Evolutionary conservation across 1,140 invertebrate species (phyloP).

Genomic region (Brachionus paranguensis): DNA sequence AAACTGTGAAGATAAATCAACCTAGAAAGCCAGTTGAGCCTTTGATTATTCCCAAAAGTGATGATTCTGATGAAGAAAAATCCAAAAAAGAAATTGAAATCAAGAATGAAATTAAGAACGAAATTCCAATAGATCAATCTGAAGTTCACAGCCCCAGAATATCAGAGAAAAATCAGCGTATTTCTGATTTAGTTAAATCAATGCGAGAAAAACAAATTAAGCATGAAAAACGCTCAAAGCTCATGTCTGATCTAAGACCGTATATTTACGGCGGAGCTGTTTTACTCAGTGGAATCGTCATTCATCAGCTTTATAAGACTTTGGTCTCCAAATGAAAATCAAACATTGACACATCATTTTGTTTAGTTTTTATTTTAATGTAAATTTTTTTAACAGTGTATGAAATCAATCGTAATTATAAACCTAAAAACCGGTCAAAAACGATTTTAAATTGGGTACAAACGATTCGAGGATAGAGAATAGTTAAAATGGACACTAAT

Average conservation of each 20-base stretch:
- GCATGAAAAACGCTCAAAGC: slow-evolving; percentile 15
- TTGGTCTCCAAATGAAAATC: slow-evolving; percentile 16
- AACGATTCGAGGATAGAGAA: not conserved
- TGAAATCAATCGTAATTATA: not conserved
- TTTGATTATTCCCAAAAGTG: not conserved
- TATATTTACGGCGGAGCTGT: not conserved
- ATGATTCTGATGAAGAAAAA: not conserved
- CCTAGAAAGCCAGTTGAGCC: not conserved
- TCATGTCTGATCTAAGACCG: not conserved
- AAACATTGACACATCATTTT: not conserved
- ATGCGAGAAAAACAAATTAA: slow-evolving; percentile 33
- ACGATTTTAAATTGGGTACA: not conserved
- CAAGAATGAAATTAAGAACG: not conserved
- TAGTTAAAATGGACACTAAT: not conserved
- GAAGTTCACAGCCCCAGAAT: not conserved
- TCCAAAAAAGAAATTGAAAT: not conserved
- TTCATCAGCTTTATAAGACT: slow-evolving; percentile 33
- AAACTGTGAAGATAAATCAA: not conserved
- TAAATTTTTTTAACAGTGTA: not conserved
- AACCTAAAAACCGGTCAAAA: not conserved
- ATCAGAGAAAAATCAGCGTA: slow-evolving; percentile 22
- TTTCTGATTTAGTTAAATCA: slow-evolving; percentile 12
- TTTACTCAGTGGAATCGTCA: not conserved
- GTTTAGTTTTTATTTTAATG: not conserved
- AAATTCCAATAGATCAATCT: not conserved